Evolutionary conservation across 1,140 invertebrate species (phyloP).

Genomic region (Tetramorium simillimum): DNA sequence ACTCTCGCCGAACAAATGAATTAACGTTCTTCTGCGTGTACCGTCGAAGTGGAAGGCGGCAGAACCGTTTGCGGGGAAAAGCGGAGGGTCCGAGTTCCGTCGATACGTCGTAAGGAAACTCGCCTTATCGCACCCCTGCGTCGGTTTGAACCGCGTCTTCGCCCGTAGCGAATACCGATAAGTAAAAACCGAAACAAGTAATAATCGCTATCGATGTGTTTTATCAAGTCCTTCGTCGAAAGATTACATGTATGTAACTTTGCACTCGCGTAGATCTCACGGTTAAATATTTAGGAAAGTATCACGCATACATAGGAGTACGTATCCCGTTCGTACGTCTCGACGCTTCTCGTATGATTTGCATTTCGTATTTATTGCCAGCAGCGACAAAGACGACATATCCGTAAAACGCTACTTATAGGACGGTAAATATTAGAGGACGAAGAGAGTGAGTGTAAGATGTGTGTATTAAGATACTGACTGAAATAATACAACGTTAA

Average conservation of each 20-base stretch:
- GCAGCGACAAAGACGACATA: constrained; percentile 62
- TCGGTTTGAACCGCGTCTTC: constrained; percentile 14
- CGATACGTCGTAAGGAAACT: neutral
- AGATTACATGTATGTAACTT: constrained; percentile 78
- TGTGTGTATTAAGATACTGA: constrained; percentile 32
- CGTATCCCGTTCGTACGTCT: constrained; percentile 51
- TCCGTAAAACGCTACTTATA: constrained; percentile 46
- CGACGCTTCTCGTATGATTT: constrained; percentile 50
- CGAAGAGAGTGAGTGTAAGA: constrained; percentile 17
- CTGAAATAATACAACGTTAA: constrained; percentile 36
- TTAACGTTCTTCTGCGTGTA: constrained; percentile 73
- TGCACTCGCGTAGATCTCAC: constrained; percentile 74
- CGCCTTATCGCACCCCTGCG: neutral
- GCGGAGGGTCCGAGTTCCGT: neutral
- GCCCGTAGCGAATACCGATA: constrained; percentile 69
- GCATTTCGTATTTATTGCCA: constrained; percentile 30
- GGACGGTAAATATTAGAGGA: constrained; percentile 43
- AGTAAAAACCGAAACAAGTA: constrained; percentile 66
- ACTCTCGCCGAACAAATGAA: constrained; percentile 75
- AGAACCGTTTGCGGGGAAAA: constrained; percentile 50
- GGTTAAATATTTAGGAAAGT: constrained; percentile 72
- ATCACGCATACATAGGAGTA: constrained; percentile 36
- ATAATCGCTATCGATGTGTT: constrained; percentile 76
- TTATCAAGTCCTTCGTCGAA: constrained; percentile 74
- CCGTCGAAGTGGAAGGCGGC: constrained; percentile 64